Evolutionary conservation across 2,113 vertebrate genomes (phyloP), one percentile per base, ranked within the genome.

Genomic region (Perca flavescens): DNA sequence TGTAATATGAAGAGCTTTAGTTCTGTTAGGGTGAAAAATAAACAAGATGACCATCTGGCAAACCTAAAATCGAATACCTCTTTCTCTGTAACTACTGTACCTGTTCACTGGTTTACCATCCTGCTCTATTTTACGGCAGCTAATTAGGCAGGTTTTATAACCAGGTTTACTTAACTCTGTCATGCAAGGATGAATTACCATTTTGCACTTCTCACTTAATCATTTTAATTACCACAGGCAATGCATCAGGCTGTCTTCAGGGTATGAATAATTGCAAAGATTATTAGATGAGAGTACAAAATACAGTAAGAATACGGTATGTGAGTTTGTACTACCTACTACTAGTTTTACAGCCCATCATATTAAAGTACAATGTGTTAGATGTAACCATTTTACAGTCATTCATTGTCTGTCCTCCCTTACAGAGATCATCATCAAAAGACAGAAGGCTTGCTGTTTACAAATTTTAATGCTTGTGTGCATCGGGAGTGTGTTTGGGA

Each of bases 171-270:
- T 91, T 93, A 92, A 93, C 89, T 92, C 91, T 91, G 88, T 93
- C 92, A 89, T 74, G 84, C 83, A 73, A 85, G 75, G 89, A 93
- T 86, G 79, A 91, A 94, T 94, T 90, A 92, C 90, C 86, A 92
- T 94, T 92, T 92, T 91, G 88, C 91, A 90, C 86, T 87, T 90
- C 92, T 91, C 90, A 91, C 83, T 93, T 94, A 93, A 93, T 94
- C 91, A 92, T 93, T 90, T 90, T 92, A 94, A 93, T 94, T 93
- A 93, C 92, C 89, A 80, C 75, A 81, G 90, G 91, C 92, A 90
- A 90, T 93, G 92, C 86, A 90, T 94, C 91, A 91, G 88, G 80
- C 89, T 92, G 88, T 90, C 93, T 87, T 80, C 87, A 66, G 92
- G 90, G 66, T 73, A 84, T 89, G 91, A 92, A 93, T 94, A 94